phyloP scores from a whole-genome alignment of 2,797 vertebrate genomes.

The Eidolon dupreanum region DNA sequence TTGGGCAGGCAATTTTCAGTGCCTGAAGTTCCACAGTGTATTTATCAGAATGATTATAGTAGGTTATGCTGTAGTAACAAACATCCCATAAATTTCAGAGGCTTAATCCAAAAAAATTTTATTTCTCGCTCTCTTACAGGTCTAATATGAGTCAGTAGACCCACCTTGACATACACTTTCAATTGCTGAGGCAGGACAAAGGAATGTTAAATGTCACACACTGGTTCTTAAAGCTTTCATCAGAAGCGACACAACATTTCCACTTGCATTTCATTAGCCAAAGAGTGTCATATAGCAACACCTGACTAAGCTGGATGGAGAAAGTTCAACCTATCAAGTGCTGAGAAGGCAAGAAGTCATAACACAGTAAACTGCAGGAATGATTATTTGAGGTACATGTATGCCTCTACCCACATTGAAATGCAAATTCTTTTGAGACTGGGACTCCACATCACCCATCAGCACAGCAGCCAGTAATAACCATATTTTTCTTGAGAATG shows the following conservation, averaged over 20 bases:
- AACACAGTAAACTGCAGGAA: not conserved
- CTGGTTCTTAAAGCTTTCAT: not conserved
- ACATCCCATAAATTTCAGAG: not conserved
- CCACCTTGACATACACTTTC: not conserved
- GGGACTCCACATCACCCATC: no score
- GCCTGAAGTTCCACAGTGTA: not conserved
- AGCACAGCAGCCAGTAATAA: not conserved
- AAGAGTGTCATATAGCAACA: not conserved
- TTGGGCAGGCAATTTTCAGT: not conserved
- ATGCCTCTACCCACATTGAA: not conserved
- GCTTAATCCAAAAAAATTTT: not conserved
- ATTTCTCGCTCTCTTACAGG: not conserved
- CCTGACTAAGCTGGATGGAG: not conserved
- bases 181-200: not conserved
- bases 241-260: not conserved
- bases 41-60: not conserved
- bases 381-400: not conserved
- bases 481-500: not conserved
- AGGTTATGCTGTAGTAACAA: not conserved
- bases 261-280: not conserved
- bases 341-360: not conserved
- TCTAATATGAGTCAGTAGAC: not conserved
- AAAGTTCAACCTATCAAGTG: not conserved
- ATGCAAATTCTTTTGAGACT: not conserved
- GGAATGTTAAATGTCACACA: not conserved